Evolutionary conservation across 2,888 invertebrate species (phyloP).

Genomic region (Orchesella flavescens): DNA sequence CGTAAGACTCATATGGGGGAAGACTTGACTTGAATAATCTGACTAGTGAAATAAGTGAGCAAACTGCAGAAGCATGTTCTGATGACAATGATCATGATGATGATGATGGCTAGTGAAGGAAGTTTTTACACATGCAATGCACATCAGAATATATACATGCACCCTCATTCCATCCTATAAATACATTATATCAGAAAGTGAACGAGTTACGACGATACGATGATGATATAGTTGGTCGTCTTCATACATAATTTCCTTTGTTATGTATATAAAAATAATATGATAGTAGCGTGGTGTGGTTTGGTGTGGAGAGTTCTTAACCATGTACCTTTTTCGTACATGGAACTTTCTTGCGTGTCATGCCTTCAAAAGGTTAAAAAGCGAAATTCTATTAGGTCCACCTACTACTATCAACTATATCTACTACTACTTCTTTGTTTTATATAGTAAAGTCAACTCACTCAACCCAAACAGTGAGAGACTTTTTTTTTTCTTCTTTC

Average conservation of each 20-base stretch:
- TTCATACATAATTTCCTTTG: too few relatives aligned
- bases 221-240: too few relatives aligned
- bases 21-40: slow-evolving; percentile 17
- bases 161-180: not conserved
- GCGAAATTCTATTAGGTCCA: slow-evolving; percentile 1
- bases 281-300: too few relatives aligned
- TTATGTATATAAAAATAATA: too few relatives aligned
- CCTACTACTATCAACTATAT: too few relatives aligned
- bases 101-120: slow-evolving; percentile 25
- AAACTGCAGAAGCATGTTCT: slow-evolving; percentile 23
- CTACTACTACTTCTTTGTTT: too few relatives aligned
- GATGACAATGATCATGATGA: slow-evolving; percentile 5
- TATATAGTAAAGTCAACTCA: slow-evolving; percentile 35
- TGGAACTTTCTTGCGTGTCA: slow-evolving; percentile 5
- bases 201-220: slow-evolving; percentile 33
- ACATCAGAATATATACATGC: not conserved
- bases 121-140: not conserved
- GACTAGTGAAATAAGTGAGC: slow-evolving; percentile 6
- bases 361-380: slow-evolving; percentile 18
- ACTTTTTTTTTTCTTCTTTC: slow-evolving; percentile 9
- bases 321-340: not conserved
- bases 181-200: slow-evolving; percentile 2
- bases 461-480: slow-evolving; percentile 29
- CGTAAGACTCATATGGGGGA: not conserved
- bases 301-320: not conserved